Evolutionary conservation across 1,140 invertebrate species (phyloP).

Genomic region (Diprion similis): DNA sequence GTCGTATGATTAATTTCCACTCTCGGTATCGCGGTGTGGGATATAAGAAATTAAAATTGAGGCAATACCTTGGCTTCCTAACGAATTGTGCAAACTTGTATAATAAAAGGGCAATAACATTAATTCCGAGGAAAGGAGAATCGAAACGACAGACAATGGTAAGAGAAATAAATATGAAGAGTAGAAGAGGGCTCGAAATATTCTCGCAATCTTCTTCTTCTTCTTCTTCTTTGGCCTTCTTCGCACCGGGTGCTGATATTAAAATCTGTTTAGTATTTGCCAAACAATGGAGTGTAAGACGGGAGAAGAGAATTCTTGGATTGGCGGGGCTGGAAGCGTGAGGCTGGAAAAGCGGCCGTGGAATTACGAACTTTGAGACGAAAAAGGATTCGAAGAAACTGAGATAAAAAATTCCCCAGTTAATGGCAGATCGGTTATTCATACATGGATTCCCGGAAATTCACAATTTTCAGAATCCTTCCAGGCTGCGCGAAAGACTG

Average conservation of each 20-base stretch:
- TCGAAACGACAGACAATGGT: neutral
- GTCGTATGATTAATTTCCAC: neutral
- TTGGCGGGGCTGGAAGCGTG: neutral
- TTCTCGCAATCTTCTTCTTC: too few relatives aligned
- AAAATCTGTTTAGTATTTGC: constrained; percentile 4
- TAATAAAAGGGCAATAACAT: too few relatives aligned
- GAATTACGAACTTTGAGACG: neutral
- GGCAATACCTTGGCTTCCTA: too few relatives aligned
- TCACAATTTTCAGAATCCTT: too few relatives aligned
- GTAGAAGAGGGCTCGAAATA: too few relatives aligned
- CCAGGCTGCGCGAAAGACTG: too few relatives aligned
- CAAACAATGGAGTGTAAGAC: neutral
- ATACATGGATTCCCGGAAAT: too few relatives aligned
- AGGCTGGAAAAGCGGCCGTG: neutral
- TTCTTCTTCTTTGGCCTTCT: too few relatives aligned
- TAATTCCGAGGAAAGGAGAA: neutral
- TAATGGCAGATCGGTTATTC: neutral
- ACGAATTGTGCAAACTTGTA: too few relatives aligned
- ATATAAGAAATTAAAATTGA: too few relatives aligned
- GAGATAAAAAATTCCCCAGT: neutral
- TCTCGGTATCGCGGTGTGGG: too few relatives aligned
- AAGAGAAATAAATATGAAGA: too few relatives aligned
- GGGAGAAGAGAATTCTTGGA: neutral
- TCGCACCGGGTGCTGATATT: neutral
- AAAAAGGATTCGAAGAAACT: neutral